Conservation (phyloP, 2,888 invertebrate genomes). For the Drosophila paranaensis region DNA sequence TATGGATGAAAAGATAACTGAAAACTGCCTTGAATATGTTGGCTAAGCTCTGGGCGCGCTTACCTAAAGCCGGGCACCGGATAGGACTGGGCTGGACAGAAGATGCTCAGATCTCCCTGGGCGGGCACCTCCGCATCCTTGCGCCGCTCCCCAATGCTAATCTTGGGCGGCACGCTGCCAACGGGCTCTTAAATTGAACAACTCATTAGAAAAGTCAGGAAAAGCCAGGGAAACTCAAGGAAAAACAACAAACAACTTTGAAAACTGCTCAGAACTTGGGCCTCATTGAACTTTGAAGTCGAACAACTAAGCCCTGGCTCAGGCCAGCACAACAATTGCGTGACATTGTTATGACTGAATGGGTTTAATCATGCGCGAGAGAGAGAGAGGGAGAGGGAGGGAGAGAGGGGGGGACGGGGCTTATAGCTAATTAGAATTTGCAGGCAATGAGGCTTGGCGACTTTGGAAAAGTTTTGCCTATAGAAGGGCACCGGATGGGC, state of each 20-base stretch:
- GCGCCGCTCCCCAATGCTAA: constrained; percentile 87
- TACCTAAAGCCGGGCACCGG: constrained; percentile 90
- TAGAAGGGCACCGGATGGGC: constrained; percentile 86
- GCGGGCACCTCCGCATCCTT: constrained; percentile 85
- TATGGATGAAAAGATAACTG: not conserved
- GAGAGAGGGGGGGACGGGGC: not conserved
- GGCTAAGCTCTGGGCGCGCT: constrained; percentile 6
- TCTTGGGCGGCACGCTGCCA: constrained; percentile 86
- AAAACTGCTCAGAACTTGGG: constrained; percentile 56
- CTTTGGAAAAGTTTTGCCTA: constrained; percentile 84
- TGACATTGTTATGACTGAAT: constrained; percentile 46
- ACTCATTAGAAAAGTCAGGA: constrained; percentile 22
- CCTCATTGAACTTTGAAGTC: constrained; percentile 5
- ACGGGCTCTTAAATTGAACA: constrained; percentile 86
- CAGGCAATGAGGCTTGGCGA: constrained; percentile 62
- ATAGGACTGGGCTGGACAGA: constrained; percentile 91
- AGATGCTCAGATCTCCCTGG: constrained; percentile 87
- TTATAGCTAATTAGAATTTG: constrained; percentile 52
- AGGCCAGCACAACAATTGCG: constrained; percentile 32
- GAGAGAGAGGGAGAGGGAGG: not conserved
- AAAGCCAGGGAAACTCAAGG: too few relatives aligned
- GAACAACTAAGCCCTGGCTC: not conserved
- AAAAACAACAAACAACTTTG: constrained; percentile 45
- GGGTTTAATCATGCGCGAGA: constrained; percentile 48
- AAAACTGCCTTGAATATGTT: constrained; percentile 41